Conservation (phyloP, 1,140 invertebrate species). For the Cydia splendana region DNA sequence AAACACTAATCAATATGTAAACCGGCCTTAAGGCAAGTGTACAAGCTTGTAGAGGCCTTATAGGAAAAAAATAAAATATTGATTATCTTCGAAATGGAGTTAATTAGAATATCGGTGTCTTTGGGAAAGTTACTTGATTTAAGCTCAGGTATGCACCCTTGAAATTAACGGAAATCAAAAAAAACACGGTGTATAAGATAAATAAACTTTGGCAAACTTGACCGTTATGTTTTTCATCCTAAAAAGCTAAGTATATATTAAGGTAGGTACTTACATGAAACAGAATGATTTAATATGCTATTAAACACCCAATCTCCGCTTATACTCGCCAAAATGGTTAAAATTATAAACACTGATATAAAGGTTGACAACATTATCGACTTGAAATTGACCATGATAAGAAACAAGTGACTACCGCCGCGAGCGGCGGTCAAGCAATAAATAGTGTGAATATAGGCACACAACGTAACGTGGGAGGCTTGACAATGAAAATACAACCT, state of each 20-base stretch:
- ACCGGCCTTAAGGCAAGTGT: no score
- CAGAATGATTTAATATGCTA: slow-evolving; percentile 1
- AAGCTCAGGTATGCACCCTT: no score
- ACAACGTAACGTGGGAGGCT: background rate
- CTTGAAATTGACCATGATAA: slow-evolving; percentile 9
- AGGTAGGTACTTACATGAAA: background rate
- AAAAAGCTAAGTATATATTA: background rate
- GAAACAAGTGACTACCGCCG: background rate
- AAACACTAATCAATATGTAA: no score
- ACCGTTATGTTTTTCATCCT: no score
- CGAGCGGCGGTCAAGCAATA: background rate
- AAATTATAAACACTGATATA: slow-evolving; percentile 14
- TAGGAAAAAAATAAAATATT: no score
- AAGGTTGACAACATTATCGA: background rate
- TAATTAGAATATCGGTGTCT: no score
- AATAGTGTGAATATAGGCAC: background rate
- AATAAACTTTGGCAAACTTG: no score
- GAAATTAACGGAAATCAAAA: no score
- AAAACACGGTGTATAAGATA: no score
- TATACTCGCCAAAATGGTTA: background rate
- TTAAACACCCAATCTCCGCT: slow-evolving; percentile 12
- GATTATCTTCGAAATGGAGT: no score
- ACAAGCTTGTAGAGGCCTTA: no score
- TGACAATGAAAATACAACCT: background rate
- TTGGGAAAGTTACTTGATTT: no score